A percentile compares a stretch with the other conserved stretches of the same genome.
These are phyloP conservation scores for Catharus bicknelli DNA, from an alignment of 2,113 vertebrate genomes.

Conservation along the genomic window DNA sequence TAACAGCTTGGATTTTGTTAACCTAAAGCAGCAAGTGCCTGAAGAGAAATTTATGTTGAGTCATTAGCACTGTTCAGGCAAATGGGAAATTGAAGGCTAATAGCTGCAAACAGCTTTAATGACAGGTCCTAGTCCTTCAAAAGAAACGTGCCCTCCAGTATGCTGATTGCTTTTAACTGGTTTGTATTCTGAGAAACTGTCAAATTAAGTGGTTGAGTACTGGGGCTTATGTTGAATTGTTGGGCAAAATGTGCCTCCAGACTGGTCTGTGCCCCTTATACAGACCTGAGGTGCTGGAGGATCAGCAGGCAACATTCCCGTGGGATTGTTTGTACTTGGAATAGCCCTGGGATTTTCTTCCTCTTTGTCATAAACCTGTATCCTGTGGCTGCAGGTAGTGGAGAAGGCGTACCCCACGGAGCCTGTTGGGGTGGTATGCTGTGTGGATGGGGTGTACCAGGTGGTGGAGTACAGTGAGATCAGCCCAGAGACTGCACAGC, in stretches of 20 bases:
- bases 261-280: not conserved
- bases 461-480: conserved; percentile 97
- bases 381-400: conserved; percentile 83
- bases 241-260: not conserved
- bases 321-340: not conserved
- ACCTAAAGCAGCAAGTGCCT: not conserved
- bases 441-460: conserved; percentile 81
- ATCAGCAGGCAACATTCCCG: not conserved
- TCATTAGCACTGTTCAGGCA: not conserved
- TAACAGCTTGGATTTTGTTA: not conserved
- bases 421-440: conserved; percentile 92
- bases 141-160: not conserved
- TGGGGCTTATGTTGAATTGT: not conserved
- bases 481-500: conserved; percentile 71
- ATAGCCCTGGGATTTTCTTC: not conserved
- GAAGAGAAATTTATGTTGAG: not conserved
- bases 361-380: not conserved
- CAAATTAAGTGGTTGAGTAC: not conserved
- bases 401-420: conserved; percentile 84
- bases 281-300: not conserved
- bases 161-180: not conserved
- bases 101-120: not conserved
- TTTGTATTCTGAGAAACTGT: not conserved
- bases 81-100: not conserved
- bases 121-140: not conserved